Base-by-base conservation (phyloP, 2,797 vertebrate genomes). In the Enteromius treurensis region DNA sequence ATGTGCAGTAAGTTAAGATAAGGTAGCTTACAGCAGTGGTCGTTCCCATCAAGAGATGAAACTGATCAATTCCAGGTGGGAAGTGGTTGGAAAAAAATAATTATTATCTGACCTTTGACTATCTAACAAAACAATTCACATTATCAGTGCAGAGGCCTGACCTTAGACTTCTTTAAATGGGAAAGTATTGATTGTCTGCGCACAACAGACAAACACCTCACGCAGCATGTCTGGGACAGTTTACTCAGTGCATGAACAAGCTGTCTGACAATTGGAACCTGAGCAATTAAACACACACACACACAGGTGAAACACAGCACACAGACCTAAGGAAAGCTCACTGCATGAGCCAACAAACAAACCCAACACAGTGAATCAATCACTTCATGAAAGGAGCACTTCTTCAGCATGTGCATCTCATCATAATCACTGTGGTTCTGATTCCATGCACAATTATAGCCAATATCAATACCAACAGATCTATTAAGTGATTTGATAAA, bases 91-190 rank as follows among this genome's bases (percentile, higher is more conserved):
- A 87, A 89, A 89, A 55, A 74, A 88, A 88, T 81, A 84, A 84
- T 86, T 88, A 88, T 89, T 88, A 89, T 80, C 87, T 91, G 89
- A 90, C 90, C 90, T 90, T 91, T 90, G 90, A 89, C 90, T 89
- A 89, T 89, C 86, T 89, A 90, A 90, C 88, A 90, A 91, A 90
- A 90, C 87, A 89, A 91, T 89, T 88, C 87, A 87, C 89, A 90
- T 90, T 90, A 90, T 90, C 88, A 88, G 89, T 88, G 82, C 89
- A 88, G 87, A 77, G 83, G 79, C 82, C 86, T 90, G 90, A 91
- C 89, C 90, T 90, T 89, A 86, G 90, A 90, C 89, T 90, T 85
- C 82, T 89, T 90, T 89, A 90, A 91, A 90, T 90, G 87, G 86
- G 83, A 87, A 84, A 85, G 79, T 90, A 91, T 91, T 88, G 90